A percentile compares a stretch with the other conserved stretches of the same genome.
phyloP scores from a whole-genome alignment of 2,113 vertebrate species.

The Anhinga rufa region DNA sequence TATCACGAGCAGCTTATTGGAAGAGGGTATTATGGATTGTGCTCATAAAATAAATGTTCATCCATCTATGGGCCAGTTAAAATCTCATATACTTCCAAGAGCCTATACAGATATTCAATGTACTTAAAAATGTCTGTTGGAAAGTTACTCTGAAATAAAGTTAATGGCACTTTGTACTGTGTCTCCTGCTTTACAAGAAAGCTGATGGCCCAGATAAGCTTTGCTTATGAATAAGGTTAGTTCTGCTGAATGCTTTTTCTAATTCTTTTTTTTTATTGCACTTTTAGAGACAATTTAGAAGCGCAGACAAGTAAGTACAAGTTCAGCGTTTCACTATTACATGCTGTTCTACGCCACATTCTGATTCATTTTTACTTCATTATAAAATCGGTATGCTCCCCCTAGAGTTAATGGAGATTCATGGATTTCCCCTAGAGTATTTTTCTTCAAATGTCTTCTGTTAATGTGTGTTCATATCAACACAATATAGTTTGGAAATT shows the following conservation, averaged over 20 bases:
- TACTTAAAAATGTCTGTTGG: neutral
- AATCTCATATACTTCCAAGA: neutral
- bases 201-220: neutral
- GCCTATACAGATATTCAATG: neutral
- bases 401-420: neutral
- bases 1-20: neutral
- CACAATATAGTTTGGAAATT: neutral
- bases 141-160: neutral
- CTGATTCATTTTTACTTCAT: neutral
- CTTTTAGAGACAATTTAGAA: constrained; percentile 22
- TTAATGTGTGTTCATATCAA: neutral
- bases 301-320: constrained; percentile 33
- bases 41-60: neutral
- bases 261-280: constrained; percentile 27
- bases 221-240: neutral
- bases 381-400: neutral
- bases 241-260: neutral
- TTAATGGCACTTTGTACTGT: neutral
- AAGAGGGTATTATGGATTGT: neutral
- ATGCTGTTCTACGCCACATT: neutral
- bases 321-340: neutral
- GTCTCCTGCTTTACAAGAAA: neutral
- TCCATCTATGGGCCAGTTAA: neutral
- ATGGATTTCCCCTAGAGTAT: neutral
- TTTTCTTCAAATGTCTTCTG: neutral